Evolutionary conservation across 2,113 vertebrate species (phyloP).

Genomic region (Protobothrops flavoviridis): DNA sequence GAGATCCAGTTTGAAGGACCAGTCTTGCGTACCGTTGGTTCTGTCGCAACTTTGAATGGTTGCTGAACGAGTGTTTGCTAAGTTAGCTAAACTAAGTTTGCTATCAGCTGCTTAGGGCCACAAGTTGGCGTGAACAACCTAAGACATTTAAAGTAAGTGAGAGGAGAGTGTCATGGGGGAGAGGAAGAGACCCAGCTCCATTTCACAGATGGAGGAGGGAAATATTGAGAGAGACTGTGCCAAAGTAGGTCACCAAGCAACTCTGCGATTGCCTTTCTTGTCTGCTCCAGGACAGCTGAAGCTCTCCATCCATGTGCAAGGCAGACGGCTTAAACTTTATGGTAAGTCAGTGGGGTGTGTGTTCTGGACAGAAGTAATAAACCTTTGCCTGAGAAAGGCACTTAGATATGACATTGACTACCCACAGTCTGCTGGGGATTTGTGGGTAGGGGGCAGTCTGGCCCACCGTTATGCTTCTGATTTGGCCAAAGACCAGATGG

Average conservation of each 20-base stretch:
- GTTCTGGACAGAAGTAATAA: neutral
- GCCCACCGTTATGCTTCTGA: neutral
- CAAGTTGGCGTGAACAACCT: neutral
- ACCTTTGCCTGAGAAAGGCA: neutral
- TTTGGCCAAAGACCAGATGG: neutral
- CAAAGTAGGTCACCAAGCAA: neutral
- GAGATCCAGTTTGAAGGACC: neutral
- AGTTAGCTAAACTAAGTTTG: no score
- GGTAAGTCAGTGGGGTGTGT: slow-evolving; percentile 60
- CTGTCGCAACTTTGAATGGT: neutral
- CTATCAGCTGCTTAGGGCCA: neutral
- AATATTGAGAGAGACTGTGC: neutral
- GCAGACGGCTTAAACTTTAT: slow-evolving; percentile 61
- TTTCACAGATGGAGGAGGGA: neutral
- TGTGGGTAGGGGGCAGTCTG: neutral
- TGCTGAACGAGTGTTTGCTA: neutral
- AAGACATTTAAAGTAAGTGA: neutral
- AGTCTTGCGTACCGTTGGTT: neutral
- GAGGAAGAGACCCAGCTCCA: neutral
- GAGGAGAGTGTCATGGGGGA: neutral
- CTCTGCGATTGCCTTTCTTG: neutral
- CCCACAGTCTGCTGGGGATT: neutral
- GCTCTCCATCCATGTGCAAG: slow-evolving; percentile 63
- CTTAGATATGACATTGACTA: neutral
- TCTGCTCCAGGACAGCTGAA: slow-evolving; percentile 73